phyloP scores from a whole-genome alignment of 2,888 invertebrate species.

The Ectemnius continuus region DNA sequence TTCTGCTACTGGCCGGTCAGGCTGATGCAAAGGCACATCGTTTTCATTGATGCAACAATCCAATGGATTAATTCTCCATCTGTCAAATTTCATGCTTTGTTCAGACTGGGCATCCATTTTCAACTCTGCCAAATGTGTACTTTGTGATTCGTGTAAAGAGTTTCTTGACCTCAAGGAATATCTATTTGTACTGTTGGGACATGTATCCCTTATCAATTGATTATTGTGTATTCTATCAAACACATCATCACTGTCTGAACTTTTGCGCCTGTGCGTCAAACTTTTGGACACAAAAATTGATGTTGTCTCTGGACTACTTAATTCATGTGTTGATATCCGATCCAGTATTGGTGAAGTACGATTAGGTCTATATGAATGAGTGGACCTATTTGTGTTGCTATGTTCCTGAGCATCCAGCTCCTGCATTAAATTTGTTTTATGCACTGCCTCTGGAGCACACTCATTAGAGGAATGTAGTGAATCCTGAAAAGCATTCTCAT shows the following conservation, averaged over 20 bases:
- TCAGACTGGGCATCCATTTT: conserved; percentile 31
- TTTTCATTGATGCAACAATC: conserved; percentile 46
- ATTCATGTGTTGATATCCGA: conserved; percentile 17
- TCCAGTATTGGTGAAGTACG: conserved; percentile 33
- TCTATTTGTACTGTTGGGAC: conserved; percentile 26
- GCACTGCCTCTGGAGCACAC: conserved; percentile 17
- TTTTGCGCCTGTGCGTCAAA: conserved; percentile 28
- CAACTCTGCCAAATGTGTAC: conserved; percentile 22
- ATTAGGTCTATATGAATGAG: conserved; percentile 31
- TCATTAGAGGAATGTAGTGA: conserved; percentile 35
- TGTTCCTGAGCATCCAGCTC: conserved; percentile 35
- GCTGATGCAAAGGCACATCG: conserved; percentile 58
- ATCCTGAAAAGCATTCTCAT: conserved; percentile 38
- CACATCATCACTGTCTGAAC: conserved; percentile 37
- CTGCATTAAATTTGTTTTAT: conserved; percentile 28
- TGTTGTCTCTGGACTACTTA: conserved; percentile 35
- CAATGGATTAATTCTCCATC: conserved; percentile 57
- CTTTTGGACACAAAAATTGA: conserved; percentile 31
- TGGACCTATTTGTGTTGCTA: conserved; percentile 29
- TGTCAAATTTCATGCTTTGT: conserved; percentile 42
- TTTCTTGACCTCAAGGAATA: conserved; percentile 30
- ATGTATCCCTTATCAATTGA: conserved; percentile 41
- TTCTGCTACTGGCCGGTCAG: conserved; percentile 29
- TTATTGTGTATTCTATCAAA: conserved; percentile 35
- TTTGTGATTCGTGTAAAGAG: conserved; percentile 38